Percentiles rank a stretch among this genome's conserved stretches.
phyloP scores from a whole-genome alignment of 2,888 invertebrate genomes.

The Agrenia bidenticulata region DNA sequence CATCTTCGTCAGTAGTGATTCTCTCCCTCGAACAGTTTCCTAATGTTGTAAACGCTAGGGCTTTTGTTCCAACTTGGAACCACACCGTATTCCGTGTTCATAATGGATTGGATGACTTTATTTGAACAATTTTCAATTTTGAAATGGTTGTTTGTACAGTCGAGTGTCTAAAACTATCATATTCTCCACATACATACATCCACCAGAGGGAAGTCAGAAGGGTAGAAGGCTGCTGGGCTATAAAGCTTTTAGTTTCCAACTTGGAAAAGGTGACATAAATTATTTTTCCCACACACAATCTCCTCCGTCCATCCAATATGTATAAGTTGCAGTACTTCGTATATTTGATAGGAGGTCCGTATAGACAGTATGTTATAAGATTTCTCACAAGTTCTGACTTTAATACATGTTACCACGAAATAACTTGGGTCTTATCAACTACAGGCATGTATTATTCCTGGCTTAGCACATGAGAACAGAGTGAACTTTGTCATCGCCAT shows the following conservation, averaged over 20 bases:
- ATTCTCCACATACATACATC: neutral
- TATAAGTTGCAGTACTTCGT: neutral
- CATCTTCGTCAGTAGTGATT: neutral
- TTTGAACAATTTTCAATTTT: constrained; percentile 53
- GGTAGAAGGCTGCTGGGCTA: neutral
- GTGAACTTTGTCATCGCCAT: constrained; percentile 14
- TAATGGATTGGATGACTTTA: constrained; percentile 43
- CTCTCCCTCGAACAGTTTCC: neutral
- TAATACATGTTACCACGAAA: neutral
- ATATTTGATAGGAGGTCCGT: neutral
- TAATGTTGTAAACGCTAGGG: neutral
- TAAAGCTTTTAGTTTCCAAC: constrained; percentile 9
- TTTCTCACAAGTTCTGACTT: constrained; percentile 1
- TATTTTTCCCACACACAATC: constrained; percentile 14
- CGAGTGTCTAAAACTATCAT: constrained; percentile 45
- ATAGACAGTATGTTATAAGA: neutral
- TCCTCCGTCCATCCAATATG: constrained; percentile 4
- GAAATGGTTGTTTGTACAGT: constrained; percentile 51
- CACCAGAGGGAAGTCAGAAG: neutral
- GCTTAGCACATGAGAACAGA: constrained; percentile 11
- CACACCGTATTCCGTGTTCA: constrained; percentile 6
- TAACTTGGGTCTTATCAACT: constrained; percentile 9
- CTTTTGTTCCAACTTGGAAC: neutral
- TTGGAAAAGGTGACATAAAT: constrained; percentile 16
- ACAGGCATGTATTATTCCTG: constrained; percentile 1